Conservation (phyloP, 2,797 vertebrate species). For the Brachyrhaphis roseni region DNA sequence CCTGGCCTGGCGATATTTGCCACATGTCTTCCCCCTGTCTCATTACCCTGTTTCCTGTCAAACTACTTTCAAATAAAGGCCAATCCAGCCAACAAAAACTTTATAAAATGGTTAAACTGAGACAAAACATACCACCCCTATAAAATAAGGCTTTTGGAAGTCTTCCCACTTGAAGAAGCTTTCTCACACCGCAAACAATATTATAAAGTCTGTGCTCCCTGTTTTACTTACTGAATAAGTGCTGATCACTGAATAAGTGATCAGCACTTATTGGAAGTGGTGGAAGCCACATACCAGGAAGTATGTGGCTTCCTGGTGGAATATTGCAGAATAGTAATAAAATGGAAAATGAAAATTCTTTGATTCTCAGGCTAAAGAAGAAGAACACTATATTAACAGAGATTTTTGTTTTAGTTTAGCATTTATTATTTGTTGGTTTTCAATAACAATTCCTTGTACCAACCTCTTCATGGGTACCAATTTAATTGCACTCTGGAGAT, state of each 20-base stretch:
- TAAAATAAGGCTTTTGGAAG: not conserved
- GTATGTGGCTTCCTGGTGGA: not conserved
- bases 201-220: not conserved
- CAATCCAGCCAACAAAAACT: no score
- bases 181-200: not conserved
- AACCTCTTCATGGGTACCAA: not conserved
- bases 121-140: not conserved
- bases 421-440: constrained; percentile 1
- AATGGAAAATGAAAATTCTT: not conserved
- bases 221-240: not conserved
- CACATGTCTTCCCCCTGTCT: no score
- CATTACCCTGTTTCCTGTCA: no score
- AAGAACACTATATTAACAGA: not conserved
- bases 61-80: no score
- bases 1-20: no score
- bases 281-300: no score
- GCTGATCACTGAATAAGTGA: no score
- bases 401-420: not conserved
- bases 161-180: not conserved
- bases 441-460: not conserved
- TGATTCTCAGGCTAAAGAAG: not conserved
- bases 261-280: no score
- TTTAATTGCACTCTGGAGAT: constrained; percentile 12
- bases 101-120: not conserved
- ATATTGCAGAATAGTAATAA: not conserved